phyloP scores from a whole-genome alignment of 2,888 invertebrate species.

The Hermodice carunculata region DNA sequence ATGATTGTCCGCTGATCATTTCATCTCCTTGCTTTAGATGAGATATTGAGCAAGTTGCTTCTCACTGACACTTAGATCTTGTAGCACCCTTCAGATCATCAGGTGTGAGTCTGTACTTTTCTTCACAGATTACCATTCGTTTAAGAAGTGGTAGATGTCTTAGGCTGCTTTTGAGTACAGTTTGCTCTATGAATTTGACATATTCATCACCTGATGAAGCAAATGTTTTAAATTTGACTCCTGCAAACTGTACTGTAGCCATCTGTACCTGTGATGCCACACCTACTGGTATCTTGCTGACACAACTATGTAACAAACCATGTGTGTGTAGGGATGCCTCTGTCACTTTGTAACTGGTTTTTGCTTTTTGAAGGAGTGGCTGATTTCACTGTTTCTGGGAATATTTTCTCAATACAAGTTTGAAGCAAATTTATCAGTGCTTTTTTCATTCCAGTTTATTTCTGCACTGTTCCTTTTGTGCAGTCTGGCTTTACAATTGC shows the following conservation, averaged over 20 bases:
- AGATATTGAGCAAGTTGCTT: background rate
- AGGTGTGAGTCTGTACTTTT: conserved; percentile 34
- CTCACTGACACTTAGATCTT: background rate
- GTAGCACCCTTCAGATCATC: conserved; percentile 26
- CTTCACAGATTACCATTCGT: conserved; percentile 32
- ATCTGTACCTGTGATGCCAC: background rate
- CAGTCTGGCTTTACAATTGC: conserved; percentile 31
- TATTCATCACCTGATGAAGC: too few species aligned
- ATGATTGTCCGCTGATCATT: background rate
- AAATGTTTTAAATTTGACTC: too few species aligned
- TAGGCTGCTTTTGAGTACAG: conserved; percentile 13
- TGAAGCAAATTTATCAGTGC: background rate
- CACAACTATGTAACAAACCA: too few species aligned
- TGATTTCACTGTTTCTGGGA: too few species aligned
- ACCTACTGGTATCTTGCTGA: conserved; percentile 9
- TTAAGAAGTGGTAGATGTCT: conserved; percentile 11
- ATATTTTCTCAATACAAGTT: background rate
- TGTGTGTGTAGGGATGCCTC: too few species aligned
- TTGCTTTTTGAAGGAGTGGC: too few species aligned
- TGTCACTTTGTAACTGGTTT: too few species aligned
- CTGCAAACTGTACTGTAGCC: background rate
- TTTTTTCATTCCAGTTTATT: conserved; percentile 1
- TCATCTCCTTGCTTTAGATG: conserved; percentile 7
- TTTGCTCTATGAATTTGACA: conserved; percentile 29
- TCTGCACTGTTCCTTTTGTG: conserved; percentile 25